Percentiles rank a stretch among this genome's conserved stretches.
phyloP scores from a whole-genome alignment of 2,113 vertebrate species.

The Syngnathoides biaculeatus region DNA sequence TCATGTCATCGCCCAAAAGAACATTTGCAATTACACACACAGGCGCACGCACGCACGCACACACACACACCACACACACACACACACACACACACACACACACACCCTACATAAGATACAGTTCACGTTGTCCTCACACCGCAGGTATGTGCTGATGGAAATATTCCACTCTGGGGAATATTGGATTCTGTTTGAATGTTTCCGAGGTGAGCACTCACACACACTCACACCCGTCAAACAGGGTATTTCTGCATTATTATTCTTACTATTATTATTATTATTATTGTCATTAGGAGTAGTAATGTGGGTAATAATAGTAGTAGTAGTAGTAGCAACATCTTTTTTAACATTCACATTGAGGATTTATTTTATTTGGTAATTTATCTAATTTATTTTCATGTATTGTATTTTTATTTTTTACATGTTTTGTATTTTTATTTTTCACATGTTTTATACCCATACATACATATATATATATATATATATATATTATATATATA shows the following conservation, averaged over 20 bases:
- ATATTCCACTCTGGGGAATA: not conserved
- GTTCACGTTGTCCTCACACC: not conserved
- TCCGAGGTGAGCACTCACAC: not conserved
- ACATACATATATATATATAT: too few relatives aligned
- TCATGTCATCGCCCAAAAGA: not conserved
- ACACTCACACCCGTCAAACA: not conserved
- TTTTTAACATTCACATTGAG: too few relatives aligned
- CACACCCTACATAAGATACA: not conserved
- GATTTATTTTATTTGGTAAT: too few relatives aligned
- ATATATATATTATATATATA: too few relatives aligned
- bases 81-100: not conserved
- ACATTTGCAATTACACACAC: not conserved
- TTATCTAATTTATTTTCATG: too few relatives aligned
- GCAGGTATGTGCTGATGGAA: constrained; percentile 11
- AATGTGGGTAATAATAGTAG: too few relatives aligned
- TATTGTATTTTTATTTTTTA: too few relatives aligned
- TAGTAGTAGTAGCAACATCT: too few relatives aligned
- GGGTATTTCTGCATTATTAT: not conserved
- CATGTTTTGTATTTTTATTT: too few relatives aligned
- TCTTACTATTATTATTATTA: not conserved
- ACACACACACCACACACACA: too few relatives aligned
- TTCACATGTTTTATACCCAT: too few relatives aligned
- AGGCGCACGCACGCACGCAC: not conserved
- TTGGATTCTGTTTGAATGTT: not conserved
- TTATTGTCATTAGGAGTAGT: too few relatives aligned